Base-by-base conservation (phyloP, 1,140 invertebrate genomes). In the Zophobas morio region DNA sequence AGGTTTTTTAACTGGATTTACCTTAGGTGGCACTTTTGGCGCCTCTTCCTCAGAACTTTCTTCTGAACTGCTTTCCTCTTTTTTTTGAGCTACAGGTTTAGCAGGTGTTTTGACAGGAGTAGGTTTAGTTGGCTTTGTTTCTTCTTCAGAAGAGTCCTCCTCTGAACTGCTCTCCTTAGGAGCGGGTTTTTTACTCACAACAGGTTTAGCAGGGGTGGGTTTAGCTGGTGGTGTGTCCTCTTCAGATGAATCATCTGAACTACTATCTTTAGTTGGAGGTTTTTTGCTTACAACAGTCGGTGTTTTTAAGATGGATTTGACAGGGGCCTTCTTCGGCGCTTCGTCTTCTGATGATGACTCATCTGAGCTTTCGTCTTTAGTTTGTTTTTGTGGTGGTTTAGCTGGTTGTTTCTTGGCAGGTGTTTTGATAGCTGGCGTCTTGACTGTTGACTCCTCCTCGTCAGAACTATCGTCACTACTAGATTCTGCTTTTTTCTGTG, bases 221-320 rank as follows among this genome's bases (percentile, higher is more conserved):
- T 82, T 79, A 40, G 77, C 37, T 66, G 78, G 2, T 74, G 40
- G 54, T 57, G 20, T 20, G 20, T 79, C 80, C 70, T 88, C 87
- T 8, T 88, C 85, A 46, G 82, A 82, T 20, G 80, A 84, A 70
- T 86, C 84, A 4, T 88, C 86, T 0, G 85, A 85, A 74, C 83
- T 84, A 0, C 83, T 84, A 70, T 86, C 82, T 39, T 33, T 36
- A 60, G 34, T 60, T 70, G 80, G 20, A 20, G 20, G 75, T 81
- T 79, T 83, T 76, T 77, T 80, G 37, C 54, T 71, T 72, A 57
- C 39, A 33, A 75, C 74, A 40, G 81, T 80, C 40, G 78, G 63
- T 54, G 79, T 33, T 75, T 79, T 80, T 57, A 78, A 51, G 20
- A 56, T 54, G 70, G 78, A 80, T 57, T 76, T 82, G 72, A 42